These are phyloP conservation scores for Tetragonula clypearis DNA, from an alignment of 1,140 invertebrate genomes.

Conservation along the genomic window DNA sequence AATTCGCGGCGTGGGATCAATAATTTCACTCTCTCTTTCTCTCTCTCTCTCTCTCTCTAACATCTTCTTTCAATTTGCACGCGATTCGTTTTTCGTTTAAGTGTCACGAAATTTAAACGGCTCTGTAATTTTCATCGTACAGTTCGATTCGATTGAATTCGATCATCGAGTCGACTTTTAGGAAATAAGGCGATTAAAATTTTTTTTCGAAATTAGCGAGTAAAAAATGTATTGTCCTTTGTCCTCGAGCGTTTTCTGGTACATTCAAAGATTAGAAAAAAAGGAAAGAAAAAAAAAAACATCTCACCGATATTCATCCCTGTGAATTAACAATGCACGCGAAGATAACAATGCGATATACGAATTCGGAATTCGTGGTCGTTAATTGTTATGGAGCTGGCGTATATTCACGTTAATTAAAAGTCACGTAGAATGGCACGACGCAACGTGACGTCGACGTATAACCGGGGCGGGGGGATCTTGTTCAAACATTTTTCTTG, in stretches of 20 bases:
- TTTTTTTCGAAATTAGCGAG: too few species aligned
- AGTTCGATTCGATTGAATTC: neutral
- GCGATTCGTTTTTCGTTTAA: too few species aligned
- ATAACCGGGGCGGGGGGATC: neutral
- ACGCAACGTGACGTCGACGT: neutral
- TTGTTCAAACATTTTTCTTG: constrained; percentile 11
- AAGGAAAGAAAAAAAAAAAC: too few species aligned
- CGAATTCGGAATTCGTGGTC: neutral
- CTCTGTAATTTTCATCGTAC: neutral
- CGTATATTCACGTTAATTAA: constrained; percentile 22
- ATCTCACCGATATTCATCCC: too few species aligned
- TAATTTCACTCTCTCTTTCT: neutral
- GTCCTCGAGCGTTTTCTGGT: too few species aligned
- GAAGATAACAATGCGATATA: neutral
- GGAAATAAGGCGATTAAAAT: too few species aligned
- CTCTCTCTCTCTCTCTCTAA: neutral
- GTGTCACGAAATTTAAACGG: neutral
- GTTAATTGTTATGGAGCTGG: neutral
- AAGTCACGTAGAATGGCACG: constrained; percentile 21
- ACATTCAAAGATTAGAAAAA: neutral
- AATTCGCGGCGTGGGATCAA: neutral
- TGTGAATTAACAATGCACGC: too few species aligned
- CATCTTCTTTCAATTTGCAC: neutral
- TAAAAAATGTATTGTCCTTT: too few species aligned
- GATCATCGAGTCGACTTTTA: neutral